These are phyloP conservation scores for Schizaphis graminum DNA, from an alignment of 2,888 invertebrate genomes.

Conservation along the genomic window DNA sequence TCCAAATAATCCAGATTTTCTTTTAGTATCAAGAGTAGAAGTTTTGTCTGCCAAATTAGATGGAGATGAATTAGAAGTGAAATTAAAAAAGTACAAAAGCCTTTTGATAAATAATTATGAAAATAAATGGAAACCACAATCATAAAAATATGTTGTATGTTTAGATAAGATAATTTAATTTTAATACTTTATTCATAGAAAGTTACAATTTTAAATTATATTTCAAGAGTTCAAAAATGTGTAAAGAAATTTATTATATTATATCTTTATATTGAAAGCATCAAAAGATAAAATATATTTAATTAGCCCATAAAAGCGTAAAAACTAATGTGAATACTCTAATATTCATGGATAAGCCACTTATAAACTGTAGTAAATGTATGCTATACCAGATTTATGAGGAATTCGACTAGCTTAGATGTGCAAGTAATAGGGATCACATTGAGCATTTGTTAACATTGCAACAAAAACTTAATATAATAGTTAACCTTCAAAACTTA, in stretches of 20 bases:
- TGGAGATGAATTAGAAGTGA: conserved; percentile 75
- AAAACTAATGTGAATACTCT: neutral
- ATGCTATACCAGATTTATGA: too few relatives aligned
- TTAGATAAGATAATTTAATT: neutral
- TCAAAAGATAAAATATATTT: neutral
- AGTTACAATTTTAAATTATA: neutral
- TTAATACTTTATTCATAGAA: neutral
- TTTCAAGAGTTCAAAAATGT: neutral
- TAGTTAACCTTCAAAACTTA: too few relatives aligned
- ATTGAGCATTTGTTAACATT: too few relatives aligned
- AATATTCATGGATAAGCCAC: neutral
- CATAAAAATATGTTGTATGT: neutral
- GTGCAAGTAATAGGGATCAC: too few relatives aligned
- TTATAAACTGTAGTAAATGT: too few relatives aligned
- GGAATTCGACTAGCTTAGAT: too few relatives aligned
- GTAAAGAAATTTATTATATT: neutral
- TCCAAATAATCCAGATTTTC: conserved; percentile 78
- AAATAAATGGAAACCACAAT: conserved; percentile 44
- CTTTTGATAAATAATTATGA: conserved; percentile 82
- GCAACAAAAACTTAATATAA: too few relatives aligned
- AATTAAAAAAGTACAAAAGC: conserved; percentile 78
- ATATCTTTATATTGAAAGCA: neutral
- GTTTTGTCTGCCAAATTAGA: conserved; percentile 75
- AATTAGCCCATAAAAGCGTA: neutral
- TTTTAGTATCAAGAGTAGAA: conserved; percentile 80